Conservation (phyloP, 1,140 invertebrate species). For the Danaus melanippus region DNA sequence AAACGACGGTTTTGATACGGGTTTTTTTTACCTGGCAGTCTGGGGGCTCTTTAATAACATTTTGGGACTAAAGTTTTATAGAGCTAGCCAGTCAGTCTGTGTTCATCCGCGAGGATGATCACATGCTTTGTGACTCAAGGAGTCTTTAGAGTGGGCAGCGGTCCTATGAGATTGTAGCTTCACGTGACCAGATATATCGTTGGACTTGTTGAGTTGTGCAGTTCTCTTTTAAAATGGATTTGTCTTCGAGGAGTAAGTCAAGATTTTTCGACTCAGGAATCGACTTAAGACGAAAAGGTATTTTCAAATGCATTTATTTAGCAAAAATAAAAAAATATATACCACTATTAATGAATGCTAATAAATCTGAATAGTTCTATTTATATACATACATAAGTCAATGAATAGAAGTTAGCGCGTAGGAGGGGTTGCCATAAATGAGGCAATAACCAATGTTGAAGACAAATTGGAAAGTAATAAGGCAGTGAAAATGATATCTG, state of each 20-base stretch:
- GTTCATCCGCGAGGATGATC: conserved; percentile 69
- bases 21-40: conserved; percentile 64
- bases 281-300: conserved; percentile 66
- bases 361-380: conserved; percentile 14
- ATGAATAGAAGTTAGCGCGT: conserved; percentile 30
- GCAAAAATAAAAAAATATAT: not conserved
- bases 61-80: conserved; percentile 46
- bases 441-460: conserved; percentile 61
- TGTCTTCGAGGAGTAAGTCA: conserved; percentile 68
- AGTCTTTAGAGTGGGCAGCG: conserved; percentile 48
- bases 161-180: conserved; percentile 25
- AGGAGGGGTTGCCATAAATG: conserved; percentile 49
- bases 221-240: conserved; percentile 54
- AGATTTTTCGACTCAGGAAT: conserved; percentile 71
- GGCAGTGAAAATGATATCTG: conserved; percentile 70
- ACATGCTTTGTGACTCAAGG: conserved; percentile 56
- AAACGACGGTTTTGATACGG: conserved; percentile 70
- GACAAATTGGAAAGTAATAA: conserved; percentile 72
- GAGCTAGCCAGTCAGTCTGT: conserved; percentile 66
- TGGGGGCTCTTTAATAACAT: conserved; percentile 58
- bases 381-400: conserved; percentile 18
- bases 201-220: conserved; percentile 25
- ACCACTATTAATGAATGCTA: conserved; percentile 4
- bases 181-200: conserved; percentile 6
- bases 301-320: conserved; percentile 11